Evolutionary conservation across 2,113 vertebrate species (phyloP).

Genomic region (Chlamydotis undulata): DNA sequence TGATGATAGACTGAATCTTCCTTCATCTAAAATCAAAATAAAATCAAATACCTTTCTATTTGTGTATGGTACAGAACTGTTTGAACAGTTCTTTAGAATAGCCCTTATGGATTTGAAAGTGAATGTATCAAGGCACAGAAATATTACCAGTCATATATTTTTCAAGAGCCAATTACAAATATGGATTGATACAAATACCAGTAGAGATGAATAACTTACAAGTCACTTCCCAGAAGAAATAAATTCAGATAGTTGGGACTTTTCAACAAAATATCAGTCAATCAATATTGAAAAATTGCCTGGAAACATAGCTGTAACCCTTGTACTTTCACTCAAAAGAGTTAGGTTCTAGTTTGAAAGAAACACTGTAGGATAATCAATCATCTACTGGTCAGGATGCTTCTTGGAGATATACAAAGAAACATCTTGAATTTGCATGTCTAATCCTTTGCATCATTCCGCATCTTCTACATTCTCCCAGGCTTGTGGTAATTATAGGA

Average conservation of each 20-base stretch:
- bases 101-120: background rate
- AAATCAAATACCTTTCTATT: background rate
- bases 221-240: background rate
- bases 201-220: background rate
- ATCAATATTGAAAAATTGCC: rapidly evolving
- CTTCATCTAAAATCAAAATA: background rate
- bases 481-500: background rate
- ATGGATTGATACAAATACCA: background rate
- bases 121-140: background rate
- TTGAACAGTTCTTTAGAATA: background rate
- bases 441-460: background rate
- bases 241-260: background rate
- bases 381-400: background rate
- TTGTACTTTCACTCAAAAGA: background rate
- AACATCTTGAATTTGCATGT: background rate
- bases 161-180: background rate
- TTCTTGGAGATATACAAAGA: background rate
- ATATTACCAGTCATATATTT: background rate
- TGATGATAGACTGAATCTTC: background rate
- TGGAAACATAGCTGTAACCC: background rate
- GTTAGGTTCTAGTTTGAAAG: background rate
- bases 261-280: background rate
- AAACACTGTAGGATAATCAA: background rate
- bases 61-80: background rate
- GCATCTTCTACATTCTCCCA: rapidly evolving